Percentiles rank a stretch among this genome's conserved stretches.
Evolutionary conservation across 2,797 vertebrate genomes (phyloP).

Genomic region (Leptodactylus fallax): DNA sequence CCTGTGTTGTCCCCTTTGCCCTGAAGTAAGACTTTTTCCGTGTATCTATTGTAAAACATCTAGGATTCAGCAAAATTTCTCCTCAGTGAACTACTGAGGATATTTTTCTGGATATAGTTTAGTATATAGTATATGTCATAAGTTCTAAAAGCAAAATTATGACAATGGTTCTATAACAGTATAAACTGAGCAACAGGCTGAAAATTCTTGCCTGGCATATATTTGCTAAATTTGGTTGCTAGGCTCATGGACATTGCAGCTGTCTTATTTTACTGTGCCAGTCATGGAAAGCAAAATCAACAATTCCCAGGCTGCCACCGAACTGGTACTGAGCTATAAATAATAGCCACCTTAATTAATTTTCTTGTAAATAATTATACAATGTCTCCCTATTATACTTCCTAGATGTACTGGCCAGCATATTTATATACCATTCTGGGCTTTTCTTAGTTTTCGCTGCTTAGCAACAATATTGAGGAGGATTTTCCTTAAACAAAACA

Average conservation of each 20-base stretch:
- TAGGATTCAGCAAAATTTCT: no score
- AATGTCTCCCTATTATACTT: slow-evolving; percentile 46
- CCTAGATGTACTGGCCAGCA: background rate
- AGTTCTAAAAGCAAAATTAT: background rate
- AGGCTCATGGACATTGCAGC: slow-evolving; percentile 11
- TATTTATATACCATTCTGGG: slow-evolving; percentile 8
- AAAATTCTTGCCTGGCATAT: background rate
- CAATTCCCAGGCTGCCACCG: slow-evolving; percentile 49
- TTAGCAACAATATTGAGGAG: slow-evolving; percentile 10
- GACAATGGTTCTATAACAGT: background rate
- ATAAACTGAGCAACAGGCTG: background rate
- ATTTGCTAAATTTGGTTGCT: slow-evolving; percentile 37
- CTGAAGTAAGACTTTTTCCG: no score
- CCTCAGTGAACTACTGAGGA: no score
- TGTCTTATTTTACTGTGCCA: background rate
- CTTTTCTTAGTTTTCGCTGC: slow-evolving; percentile 48
- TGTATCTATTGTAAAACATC: no score
- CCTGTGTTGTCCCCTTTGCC: no score
- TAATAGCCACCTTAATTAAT: slow-evolving; percentile 47
- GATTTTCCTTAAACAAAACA: slow-evolving; percentile 28
- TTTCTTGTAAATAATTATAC: slow-evolving; percentile 50
- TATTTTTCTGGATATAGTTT: no score
- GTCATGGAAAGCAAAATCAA: slow-evolving; percentile 14
- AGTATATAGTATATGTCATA: no score
- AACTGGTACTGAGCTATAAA: slow-evolving; percentile 32